Percentiles rank a stretch among this genome's conserved stretches.
Conservation (phyloP, 2,113 vertebrate species). For the Poeciliopsis occidentalis region DNA sequence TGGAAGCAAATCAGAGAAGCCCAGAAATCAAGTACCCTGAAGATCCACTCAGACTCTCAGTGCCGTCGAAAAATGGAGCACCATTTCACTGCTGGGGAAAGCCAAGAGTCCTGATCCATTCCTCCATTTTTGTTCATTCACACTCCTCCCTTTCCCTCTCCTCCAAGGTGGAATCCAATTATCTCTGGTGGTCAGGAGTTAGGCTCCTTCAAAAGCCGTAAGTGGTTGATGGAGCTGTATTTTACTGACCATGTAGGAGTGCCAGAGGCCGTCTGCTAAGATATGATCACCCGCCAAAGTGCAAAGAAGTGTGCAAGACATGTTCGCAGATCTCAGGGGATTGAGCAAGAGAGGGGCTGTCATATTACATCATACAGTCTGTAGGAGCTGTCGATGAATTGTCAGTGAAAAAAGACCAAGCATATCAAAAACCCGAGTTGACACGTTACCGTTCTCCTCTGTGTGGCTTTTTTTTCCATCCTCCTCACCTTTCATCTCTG, state of each 20-base stretch:
- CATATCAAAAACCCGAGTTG: conserved; percentile 25
- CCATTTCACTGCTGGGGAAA: conserved; percentile 33
- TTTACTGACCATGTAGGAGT: conserved; percentile 63
- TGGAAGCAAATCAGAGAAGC: conserved; percentile 53
- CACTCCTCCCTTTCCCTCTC: conserved; percentile 1
- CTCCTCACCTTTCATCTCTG: conserved; percentile 25
- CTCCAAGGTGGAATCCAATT: conserved; percentile 61
- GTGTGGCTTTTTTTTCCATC: conserved; percentile 16
- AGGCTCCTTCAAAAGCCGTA: conserved; percentile 67
- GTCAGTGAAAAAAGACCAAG: conserved; percentile 14
- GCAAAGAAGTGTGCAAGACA: conserved; percentile 38
- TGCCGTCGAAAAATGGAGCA: conserved; percentile 37
- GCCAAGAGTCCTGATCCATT: conserved; percentile 33
- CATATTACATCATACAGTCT: conserved; percentile 48
- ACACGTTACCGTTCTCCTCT: conserved; percentile 8
- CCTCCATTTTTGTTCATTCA: conserved; percentile 21
- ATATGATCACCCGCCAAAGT: conserved; percentile 66
- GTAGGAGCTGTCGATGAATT: conserved; percentile 31
- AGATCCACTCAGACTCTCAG: conserved; percentile 42
- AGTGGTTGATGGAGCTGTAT: conserved; percentile 76
- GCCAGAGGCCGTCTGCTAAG: conserved; percentile 55
- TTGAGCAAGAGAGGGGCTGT: conserved; percentile 21
- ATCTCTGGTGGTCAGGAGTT: conserved; percentile 72
- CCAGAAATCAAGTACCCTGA: conserved; percentile 57
- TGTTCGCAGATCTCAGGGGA: conserved; percentile 48